A percentile compares a stretch with the other conserved stretches of the same genome.
Conservation (phyloP, 2,113 vertebrate species). For the Perca schrenkii region DNA sequence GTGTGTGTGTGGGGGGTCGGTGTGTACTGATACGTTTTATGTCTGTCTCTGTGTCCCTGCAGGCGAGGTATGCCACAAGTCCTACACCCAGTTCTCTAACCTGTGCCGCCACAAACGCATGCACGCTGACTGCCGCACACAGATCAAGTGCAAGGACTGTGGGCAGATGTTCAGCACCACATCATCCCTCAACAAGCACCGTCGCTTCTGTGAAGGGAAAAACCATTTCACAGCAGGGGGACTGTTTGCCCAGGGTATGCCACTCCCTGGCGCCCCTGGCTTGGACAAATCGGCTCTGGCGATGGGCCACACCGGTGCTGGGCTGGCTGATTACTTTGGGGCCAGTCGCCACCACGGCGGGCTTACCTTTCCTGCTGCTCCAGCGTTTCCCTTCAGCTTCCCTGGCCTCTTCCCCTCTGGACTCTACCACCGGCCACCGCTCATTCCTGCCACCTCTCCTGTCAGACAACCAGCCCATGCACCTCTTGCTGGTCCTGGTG, state of each 20-base stretch:
- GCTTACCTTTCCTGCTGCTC: constrained; percentile 96
- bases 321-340: constrained; percentile 98
- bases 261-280: constrained; percentile 92
- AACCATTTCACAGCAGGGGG: constrained; percentile 98
- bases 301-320: constrained; percentile 93
- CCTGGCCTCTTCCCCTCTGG: constrained; percentile 98
- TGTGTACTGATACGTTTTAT: constrained; percentile 47
- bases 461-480: constrained; percentile 88
- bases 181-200: constrained; percentile 99
- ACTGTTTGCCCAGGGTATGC: constrained; percentile 97
- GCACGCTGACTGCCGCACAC: constrained; percentile 99
- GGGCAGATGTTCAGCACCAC: constrained; percentile 99
- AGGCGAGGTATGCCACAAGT: constrained; percentile 99
- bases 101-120: constrained; percentile 99
- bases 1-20: background rate
- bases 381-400: constrained; percentile 98
- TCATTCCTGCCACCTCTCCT: constrained; percentile 91
- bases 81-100: constrained; percentile 99
- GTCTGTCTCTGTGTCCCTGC: constrained; percentile 77
- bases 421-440: constrained; percentile 96
- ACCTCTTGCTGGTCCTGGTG: constrained; percentile 82
- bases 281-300: constrained; percentile 96
- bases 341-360: constrained; percentile 95
- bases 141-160: constrained; percentile 99
- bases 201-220: constrained; percentile 99